Conservation (phyloP, 2,113 vertebrate species). For the Clarias macrocephalus region DNA sequence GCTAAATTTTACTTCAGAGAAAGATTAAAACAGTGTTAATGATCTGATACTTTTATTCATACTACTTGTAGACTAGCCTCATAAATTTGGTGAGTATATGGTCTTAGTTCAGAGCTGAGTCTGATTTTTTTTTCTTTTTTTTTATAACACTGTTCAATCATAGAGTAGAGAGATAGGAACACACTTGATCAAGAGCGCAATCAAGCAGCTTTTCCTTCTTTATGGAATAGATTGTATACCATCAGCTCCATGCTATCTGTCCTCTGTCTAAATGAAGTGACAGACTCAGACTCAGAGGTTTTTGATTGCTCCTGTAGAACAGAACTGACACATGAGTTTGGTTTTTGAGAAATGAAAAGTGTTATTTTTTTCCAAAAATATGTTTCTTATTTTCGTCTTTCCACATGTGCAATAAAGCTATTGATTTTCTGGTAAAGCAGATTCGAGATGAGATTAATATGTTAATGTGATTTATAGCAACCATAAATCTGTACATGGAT, state of each 20-base stretch:
- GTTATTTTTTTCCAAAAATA: not conserved
- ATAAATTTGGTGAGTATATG: not conserved
- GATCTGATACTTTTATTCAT: not conserved
- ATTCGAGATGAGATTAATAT: not conserved
- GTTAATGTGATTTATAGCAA: not conserved
- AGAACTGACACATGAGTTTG: not conserved
- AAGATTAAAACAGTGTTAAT: not conserved
- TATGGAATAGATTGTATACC: not conserved
- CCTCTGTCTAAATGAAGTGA: not conserved
- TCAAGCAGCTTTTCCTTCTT: not conserved
- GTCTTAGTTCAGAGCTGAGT: not conserved
- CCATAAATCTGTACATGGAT: not conserved
- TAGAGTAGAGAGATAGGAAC: not conserved
- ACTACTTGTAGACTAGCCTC: not conserved
- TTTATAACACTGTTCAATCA: not conserved
- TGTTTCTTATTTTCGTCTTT: not conserved
- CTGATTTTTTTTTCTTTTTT: not conserved
- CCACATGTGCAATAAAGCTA: not conserved
- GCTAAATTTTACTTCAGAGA: too few relatives aligned
- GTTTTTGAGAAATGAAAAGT: not conserved
- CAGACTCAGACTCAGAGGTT: slow-evolving; percentile 1
- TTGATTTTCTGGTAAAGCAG: not conserved
- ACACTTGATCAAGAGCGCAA: not conserved
- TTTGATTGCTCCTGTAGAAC: not conserved
- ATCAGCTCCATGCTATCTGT: not conserved